A percentile compares a stretch with the other conserved stretches of the same genome.
These are phyloP conservation scores for Platichthys stellatus DNA, from an alignment of 2,113 vertebrate genomes.

Conservation along the genomic window DNA sequence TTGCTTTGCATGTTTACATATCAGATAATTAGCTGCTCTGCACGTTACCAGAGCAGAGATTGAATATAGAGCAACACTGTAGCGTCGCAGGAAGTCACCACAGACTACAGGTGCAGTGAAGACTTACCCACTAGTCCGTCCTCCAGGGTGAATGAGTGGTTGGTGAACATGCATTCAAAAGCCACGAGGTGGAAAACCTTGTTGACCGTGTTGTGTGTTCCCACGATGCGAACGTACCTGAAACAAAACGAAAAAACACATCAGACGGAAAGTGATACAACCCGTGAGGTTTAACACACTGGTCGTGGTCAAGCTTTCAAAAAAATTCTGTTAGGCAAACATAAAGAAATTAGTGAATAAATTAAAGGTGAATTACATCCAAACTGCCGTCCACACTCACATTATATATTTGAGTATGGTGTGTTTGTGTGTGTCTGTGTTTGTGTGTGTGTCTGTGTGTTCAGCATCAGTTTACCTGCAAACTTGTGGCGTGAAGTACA, in stretches of 20 bases:
- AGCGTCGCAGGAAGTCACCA: no score
- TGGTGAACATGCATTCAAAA: constrained; percentile 97
- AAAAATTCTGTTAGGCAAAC: no score
- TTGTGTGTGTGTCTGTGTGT: neutral
- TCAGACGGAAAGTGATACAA: neutral
- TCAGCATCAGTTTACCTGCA: constrained; percentile 85
- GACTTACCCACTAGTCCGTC: constrained; percentile 91
- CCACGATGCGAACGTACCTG: constrained; percentile 97
- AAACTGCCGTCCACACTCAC: neutral
- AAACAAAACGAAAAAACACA: neutral
- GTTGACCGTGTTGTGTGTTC: constrained; percentile 98
- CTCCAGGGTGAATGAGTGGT: constrained; percentile 90
- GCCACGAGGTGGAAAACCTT: constrained; percentile 99
- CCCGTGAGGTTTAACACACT: no score
- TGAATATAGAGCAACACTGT: no score
- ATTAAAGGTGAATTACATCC: no score
- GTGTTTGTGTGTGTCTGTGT: neutral
- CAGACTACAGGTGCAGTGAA: no score
- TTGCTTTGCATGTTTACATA: neutral
- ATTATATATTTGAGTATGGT: neutral
- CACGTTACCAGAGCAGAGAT: no score
- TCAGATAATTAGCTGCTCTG: neutral
- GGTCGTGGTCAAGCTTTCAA: no score
- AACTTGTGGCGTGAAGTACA: constrained; percentile 93
- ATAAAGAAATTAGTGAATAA: no score